Base-by-base conservation (phyloP, 2,888 invertebrate genomes). In the Trachelus stipa region DNA sequence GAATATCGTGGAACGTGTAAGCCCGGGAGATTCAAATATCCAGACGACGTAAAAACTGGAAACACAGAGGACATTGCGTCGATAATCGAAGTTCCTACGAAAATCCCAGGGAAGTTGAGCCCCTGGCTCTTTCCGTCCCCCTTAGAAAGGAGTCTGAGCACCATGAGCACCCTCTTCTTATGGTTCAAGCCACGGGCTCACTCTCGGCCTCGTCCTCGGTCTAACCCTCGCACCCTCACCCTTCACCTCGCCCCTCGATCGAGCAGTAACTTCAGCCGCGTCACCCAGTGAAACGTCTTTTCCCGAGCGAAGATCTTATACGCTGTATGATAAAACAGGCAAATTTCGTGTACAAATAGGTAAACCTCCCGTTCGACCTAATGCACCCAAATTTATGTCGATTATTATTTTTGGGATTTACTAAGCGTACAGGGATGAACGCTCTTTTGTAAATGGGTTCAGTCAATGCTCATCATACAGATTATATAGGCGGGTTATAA, bases 381-480 rank as follows among this genome's bases (percentile, higher is more conserved):
- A 56, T 56, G 15, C 23, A 15, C 56, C 9, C 9, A 56, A 56
- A 56, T 23, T 56, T 56, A 23, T 56, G 23, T 56, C 9, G 1
- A 56, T 56, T 56, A 56, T 56, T 23, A 56, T 56, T 56, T 56
- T 56, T 2, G 23, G 56, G 56, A 56, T 23, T 23, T 56, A 56
- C 56, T 23, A 56, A 56, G 23, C 56, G 23, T 23, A 23, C 56
- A 23, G 23, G 23, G 23, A 56, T 9, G 23, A 2, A 0, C 23
- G 23, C 56, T 56, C 56, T 56, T 56, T 56, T 15, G 56, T 23
- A 56, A 77, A 34, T 78, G 74, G 35, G 75, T 74, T 74, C 80
- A 34, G 40, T 68, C 40, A 68, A 37, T 69, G 33, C 40, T 69
- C 79, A 80, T 79, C 83, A 81, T 87, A 23, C 73, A 79, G 79